These are phyloP conservation scores for Hesperophylax magnus DNA, from an alignment of 1,140 invertebrate species.

Conservation along the genomic window DNA sequence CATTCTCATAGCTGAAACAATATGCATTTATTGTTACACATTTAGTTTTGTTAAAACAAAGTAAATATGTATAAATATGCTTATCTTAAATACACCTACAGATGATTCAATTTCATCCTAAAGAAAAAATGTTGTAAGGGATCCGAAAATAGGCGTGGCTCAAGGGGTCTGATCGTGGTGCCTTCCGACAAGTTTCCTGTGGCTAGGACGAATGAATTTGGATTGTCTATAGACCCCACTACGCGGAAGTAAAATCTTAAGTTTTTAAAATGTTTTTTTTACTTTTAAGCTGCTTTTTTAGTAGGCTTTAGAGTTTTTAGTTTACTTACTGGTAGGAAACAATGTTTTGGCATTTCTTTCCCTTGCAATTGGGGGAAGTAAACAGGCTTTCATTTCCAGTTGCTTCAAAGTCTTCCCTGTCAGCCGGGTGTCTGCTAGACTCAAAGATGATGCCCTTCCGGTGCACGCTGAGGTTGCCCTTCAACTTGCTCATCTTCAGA, in stretches of 20 bases:
- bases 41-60: neutral
- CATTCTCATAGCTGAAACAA: conserved; percentile 63
- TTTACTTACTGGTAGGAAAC: conserved; percentile 47
- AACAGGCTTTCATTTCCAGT: conserved; percentile 73
- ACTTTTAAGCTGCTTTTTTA: too few species aligned
- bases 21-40: neutral
- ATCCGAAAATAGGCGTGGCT: too few species aligned
- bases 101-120: too few species aligned
- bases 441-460: conserved; percentile 72
- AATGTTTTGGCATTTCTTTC: conserved; percentile 64
- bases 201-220: too few species aligned
- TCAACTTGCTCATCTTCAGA: conserved; percentile 30
- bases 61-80: neutral
- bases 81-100: too few species aligned
- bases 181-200: too few species aligned
- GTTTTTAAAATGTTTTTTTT: too few species aligned
- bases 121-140: too few species aligned
- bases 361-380: conserved; percentile 70
- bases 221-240: too few species aligned
- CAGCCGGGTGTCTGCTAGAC: conserved; percentile 75
- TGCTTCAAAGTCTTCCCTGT: conserved; percentile 79
- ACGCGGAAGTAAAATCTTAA: too few species aligned
- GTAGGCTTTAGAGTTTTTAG: neutral
- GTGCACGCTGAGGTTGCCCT: conserved; percentile 21
- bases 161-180: too few species aligned